Evolutionary conservation across 2,113 vertebrate species (phyloP).

Genomic region (Beaufortia kweichowensis): DNA sequence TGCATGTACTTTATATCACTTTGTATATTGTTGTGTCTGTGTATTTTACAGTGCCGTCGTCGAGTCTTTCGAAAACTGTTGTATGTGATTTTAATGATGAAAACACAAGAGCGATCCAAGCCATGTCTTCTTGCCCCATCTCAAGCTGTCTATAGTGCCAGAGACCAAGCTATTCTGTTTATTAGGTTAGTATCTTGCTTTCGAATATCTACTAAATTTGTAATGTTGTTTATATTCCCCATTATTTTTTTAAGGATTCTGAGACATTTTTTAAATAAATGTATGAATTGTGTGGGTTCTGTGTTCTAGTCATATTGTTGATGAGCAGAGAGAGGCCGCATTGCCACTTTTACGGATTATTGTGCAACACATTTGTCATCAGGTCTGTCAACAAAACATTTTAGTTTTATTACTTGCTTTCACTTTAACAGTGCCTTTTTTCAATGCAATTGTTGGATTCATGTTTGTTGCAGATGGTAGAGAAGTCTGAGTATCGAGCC

Average conservation of each 20-base stretch:
- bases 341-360: conserved; percentile 81
- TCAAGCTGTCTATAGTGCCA: conserved; percentile 65
- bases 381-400: conserved; percentile 72
- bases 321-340: conserved; percentile 76
- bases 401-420: neutral
- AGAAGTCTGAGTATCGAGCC: conserved; percentile 85
- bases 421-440: neutral
- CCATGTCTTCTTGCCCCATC: conserved; percentile 61
- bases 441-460: too few species aligned
- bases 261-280: neutral
- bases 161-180: conserved; percentile 82
- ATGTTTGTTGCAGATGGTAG: conserved; percentile 81
- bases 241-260: neutral
- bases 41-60: conserved; percentile 63
- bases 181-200: conserved; percentile 83
- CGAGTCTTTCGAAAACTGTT: conserved; percentile 80
- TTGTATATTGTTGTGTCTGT: neutral
- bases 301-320: conserved; percentile 78
- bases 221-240: neutral
- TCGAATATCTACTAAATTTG: too few species aligned
- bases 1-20: neutral
- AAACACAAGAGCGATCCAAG: conserved; percentile 57
- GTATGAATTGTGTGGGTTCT: conserved; percentile 16
- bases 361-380: conserved; percentile 88
- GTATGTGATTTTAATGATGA: conserved; percentile 84